phyloP scores from a whole-genome alignment of 2,888 invertebrate species.

The Oscheius sp. region DNA sequence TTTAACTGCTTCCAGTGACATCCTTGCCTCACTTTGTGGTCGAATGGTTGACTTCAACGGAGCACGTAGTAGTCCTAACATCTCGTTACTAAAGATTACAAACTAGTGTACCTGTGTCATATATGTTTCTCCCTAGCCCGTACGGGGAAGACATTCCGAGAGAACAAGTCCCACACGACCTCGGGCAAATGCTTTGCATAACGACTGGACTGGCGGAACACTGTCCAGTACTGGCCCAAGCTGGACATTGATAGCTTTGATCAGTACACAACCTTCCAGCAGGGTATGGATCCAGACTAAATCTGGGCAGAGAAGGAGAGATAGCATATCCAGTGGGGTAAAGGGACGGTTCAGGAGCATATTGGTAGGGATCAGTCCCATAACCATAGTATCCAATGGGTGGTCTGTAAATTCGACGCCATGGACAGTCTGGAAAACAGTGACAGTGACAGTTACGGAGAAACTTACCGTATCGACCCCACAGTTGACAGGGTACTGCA shows the following conservation, averaged over 20 bases:
- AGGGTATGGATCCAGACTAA: not conserved
- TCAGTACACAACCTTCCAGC: not conserved
- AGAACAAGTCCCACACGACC: constrained; percentile 14
- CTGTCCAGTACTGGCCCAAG: constrained; percentile 18
- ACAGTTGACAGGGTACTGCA: not conserved
- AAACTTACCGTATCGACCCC: constrained; percentile 15
- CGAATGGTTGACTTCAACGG: not conserved
- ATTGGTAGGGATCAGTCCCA: not conserved
- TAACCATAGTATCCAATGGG: not conserved
- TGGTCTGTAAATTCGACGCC: not conserved
- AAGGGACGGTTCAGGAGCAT: not conserved
- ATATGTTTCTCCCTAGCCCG: not conserved
- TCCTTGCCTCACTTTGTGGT: constrained; percentile 1
- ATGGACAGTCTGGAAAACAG: constrained; percentile 1
- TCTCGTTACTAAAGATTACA: not conserved
- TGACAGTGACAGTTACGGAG: too few species aligned
- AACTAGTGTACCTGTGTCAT: constrained; percentile 1
- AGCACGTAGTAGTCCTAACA: not conserved
- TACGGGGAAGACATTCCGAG: not conserved
- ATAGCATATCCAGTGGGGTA: not conserved
- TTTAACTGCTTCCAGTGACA: not conserved
- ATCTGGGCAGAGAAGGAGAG: not conserved
- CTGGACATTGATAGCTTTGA: not conserved
- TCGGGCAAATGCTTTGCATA: constrained; percentile 3
- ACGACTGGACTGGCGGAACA: constrained; percentile 8